These are phyloP conservation scores for Trachops cirrhosus DNA, from an alignment of 2,797 vertebrate species.

Conservation along the genomic window DNA sequence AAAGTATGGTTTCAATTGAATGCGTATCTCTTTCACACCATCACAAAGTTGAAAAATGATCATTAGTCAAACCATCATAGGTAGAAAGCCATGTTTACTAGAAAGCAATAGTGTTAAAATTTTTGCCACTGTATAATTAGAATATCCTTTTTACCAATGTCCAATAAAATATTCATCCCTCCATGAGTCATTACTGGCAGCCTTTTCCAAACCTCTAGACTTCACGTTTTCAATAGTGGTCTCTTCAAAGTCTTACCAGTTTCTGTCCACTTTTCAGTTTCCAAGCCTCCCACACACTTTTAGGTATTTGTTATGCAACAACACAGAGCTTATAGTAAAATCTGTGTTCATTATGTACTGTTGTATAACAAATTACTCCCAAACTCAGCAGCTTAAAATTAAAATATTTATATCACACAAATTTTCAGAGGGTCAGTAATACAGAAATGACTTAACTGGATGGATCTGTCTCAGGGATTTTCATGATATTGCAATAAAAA, in stretches of 20 bases:
- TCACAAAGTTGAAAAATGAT: background rate
- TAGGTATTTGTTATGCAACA: background rate
- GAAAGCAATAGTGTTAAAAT: background rate
- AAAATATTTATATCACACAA: background rate
- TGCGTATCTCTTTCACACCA: background rate
- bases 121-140: background rate
- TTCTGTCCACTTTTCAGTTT: background rate
- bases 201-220: background rate
- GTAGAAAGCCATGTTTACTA: too few species aligned
- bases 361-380: background rate
- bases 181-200: background rate
- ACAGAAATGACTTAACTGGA: background rate
- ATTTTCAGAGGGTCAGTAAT: background rate
- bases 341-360: background rate
- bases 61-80: background rate
- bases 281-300: background rate
- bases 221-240: background rate
- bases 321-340: background rate
- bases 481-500: background rate
- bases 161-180: background rate
- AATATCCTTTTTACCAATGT: background rate
- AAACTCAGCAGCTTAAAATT: background rate
- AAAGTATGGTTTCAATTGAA: background rate
- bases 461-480: background rate
- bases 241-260: background rate